Conservation (phyloP, 2,797 vertebrate genomes). For the Phoxinus dragarum region DNA sequence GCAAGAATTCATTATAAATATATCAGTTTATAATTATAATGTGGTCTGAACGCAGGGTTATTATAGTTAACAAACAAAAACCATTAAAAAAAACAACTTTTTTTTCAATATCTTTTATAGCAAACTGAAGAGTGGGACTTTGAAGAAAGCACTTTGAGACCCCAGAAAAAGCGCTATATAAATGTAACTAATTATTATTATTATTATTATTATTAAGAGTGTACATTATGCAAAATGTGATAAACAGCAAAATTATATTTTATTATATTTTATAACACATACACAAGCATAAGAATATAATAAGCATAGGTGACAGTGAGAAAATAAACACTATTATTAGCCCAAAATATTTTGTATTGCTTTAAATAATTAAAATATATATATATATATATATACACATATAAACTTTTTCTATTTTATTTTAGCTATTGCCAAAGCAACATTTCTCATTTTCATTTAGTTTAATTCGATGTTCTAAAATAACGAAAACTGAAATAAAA, state of each 20-base stretch:
- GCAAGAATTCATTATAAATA: neutral
- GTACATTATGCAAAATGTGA: neutral
- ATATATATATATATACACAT: too few relatives aligned
- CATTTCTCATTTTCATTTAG: too few relatives aligned
- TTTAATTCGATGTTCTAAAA: neutral
- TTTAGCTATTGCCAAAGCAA: too few relatives aligned
- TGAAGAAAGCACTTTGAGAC: too few relatives aligned
- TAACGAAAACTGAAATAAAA: neutral
- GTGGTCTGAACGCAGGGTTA: too few relatives aligned
- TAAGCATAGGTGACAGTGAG: neutral
- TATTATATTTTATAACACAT: neutral
- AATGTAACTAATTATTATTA: too few relatives aligned
- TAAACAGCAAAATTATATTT: neutral
- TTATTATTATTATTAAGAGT: neutral
- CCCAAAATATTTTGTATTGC: neutral
- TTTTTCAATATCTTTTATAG: neutral
- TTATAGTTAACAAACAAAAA: neutral
- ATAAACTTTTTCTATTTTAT: too few relatives aligned
- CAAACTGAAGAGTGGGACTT: neutral
- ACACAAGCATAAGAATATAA: neutral
- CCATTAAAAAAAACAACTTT: neutral
- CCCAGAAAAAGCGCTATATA: too few relatives aligned
- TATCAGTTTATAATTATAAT: neutral
- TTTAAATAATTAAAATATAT: neutral
- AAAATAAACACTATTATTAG: neutral